Base-by-base conservation (phyloP, 1,140 invertebrate genomes). In the Psilanteris sp. region DNA sequence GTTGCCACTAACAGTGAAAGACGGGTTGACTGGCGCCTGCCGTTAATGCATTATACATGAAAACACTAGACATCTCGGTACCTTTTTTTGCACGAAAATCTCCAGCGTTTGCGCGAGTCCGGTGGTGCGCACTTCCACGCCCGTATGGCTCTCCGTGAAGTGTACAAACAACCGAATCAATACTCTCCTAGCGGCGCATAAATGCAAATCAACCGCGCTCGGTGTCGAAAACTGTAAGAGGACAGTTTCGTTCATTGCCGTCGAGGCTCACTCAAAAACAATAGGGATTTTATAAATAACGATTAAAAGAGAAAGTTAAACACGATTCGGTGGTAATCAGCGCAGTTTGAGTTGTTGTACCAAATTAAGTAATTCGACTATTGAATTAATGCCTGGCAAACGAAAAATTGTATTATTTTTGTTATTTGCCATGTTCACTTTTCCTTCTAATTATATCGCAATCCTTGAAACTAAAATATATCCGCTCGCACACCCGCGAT, bases 31-130 rank as follows among this genome's bases (percentile, higher is more conserved):
- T 67, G 74, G 67, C 74, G 67, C 74, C 74, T 55, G 34, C 13
- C 67, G 44, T 64, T 66, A 52, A 77, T 77, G 55, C 61, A 77
- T 72, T 72, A 77, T 61, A 77, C 74, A 77, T 77, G 66, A 67
- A 74, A 77, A 77, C 48, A 61, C 48, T 59, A 59, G 27, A 64
- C 55, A 41, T 73, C 31, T 57, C 26, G 32, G 39, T 57, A 37
- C 31, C 41, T 67, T 74, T 72, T 73, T 66, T 50, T 5, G 2
- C 54, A 18, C 14, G 27, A 59, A 44, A 73, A 39, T 59, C 52
- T 52, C 54, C 15, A 9, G 54, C 32, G 26, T 27, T 67, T 55
- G 18, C 46, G 29, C 46, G 29, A 37, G 67, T 61, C 66, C 52
- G 44, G 26, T 20, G 32, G 50, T 43, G 64, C 50, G 43, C 43